A percentile compares a stretch with the other conserved stretches of the same genome.
Evolutionary conservation across 1,140 invertebrate species (phyloP).

Genomic region (Bombyx mandarina): DNA sequence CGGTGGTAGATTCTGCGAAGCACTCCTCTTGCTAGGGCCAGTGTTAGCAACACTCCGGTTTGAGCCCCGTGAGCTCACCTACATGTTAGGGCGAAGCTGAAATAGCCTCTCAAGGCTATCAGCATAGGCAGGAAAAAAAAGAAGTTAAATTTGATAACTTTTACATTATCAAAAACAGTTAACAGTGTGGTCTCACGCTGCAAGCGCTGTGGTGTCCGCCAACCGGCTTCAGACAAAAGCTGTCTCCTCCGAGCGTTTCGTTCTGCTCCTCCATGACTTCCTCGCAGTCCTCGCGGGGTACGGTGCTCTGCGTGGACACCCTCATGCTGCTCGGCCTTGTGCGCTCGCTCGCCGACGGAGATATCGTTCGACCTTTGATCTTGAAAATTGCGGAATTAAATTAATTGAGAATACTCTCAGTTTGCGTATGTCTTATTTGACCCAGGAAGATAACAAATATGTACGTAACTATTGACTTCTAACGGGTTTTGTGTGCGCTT

Average conservation of each 20-base stretch:
- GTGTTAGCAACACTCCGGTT: too few relatives aligned
- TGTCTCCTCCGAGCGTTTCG: slow-evolving; percentile 23
- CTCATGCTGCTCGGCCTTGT: slow-evolving; percentile 36
- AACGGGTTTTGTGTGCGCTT: too few relatives aligned
- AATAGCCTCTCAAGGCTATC: too few relatives aligned
- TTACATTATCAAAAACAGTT: background rate
- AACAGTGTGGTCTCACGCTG: slow-evolving; percentile 25
- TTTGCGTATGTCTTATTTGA: too few relatives aligned
- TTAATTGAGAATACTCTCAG: background rate
- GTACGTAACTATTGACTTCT: background rate
- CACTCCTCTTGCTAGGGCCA: too few relatives aligned
- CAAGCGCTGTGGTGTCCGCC: slow-evolving; percentile 38
- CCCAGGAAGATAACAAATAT: too few relatives aligned
- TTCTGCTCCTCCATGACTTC: slow-evolving; percentile 17
- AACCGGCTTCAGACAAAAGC: slow-evolving; percentile 39
- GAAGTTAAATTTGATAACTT: background rate
- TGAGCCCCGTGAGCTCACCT: too few relatives aligned
- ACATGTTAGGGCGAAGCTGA: too few relatives aligned
- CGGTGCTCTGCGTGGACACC: slow-evolving; percentile 40
- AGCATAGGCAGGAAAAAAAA: too few relatives aligned
- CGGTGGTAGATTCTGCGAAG: too few relatives aligned
- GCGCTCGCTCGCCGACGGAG: slow-evolving; percentile 36
- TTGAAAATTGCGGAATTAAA: slow-evolving; percentile 8
- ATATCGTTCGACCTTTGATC: slow-evolving; percentile 32
- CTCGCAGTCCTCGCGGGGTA: slow-evolving; percentile 27